Conservation (phyloP, 2,888 invertebrate species). For the Harmothoe impar region DNA sequence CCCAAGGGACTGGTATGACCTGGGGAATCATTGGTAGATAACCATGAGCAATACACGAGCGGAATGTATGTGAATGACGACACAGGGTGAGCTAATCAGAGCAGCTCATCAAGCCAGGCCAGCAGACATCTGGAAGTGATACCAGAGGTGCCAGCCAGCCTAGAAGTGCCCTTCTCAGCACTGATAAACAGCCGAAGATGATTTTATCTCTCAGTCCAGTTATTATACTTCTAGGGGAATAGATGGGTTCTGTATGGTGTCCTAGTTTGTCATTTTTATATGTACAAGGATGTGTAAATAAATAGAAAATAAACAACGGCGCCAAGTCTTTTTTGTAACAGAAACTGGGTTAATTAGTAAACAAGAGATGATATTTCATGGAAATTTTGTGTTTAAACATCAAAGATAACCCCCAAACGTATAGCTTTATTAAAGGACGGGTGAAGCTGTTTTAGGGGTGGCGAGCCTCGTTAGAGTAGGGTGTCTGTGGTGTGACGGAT, state of each 20-base stretch:
- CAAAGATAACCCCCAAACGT: background rate
- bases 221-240: background rate
- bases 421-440: background rate
- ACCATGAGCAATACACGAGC: background rate
- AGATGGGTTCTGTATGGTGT: background rate
- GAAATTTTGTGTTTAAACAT: background rate
- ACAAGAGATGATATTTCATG: background rate
- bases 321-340: too few relatives aligned
- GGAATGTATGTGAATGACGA: constrained; percentile 10
- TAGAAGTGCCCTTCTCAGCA: background rate
- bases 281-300: too few relatives aligned
- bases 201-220: constrained; percentile 7
- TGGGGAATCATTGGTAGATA: background rate
- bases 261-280: background rate
- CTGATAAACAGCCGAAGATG: background rate
- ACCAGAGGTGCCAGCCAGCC: constrained; percentile 10
- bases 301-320: too few relatives aligned
- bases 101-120: constrained; percentile 18
- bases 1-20: background rate
- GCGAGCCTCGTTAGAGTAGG: constrained; percentile 16
- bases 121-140: constrained; percentile 34
- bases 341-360: too few relatives aligned
- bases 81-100: constrained; percentile 12
- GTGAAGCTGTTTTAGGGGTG: background rate
- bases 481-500: constrained; percentile 12